Percentiles rank a stretch among this genome's conserved stretches.
phyloP scores from a whole-genome alignment of 2,797 vertebrate species.

The Halcyon chelicuti region DNA sequence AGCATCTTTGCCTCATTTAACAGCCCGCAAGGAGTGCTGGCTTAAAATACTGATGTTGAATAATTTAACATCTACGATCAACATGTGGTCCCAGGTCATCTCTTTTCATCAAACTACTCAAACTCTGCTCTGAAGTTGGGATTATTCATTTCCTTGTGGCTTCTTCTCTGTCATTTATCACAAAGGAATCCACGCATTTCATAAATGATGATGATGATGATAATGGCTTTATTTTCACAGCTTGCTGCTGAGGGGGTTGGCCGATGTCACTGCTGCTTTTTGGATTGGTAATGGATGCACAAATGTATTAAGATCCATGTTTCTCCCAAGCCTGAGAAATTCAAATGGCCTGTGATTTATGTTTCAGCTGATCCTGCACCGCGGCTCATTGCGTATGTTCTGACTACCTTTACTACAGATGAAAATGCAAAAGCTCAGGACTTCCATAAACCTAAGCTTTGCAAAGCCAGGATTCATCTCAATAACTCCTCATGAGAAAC shows the following conservation, averaged over 20 bases:
- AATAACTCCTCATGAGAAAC: not conserved
- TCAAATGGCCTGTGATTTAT: not conserved
- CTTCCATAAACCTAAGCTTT: not conserved
- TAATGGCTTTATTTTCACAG: slow-evolving; percentile 34
- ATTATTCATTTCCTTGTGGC: slow-evolving; percentile 26
- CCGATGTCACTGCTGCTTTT: not conserved
- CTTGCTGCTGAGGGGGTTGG: not conserved
- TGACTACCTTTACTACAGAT: not conserved
- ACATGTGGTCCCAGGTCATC: not conserved
- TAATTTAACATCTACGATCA: not conserved
- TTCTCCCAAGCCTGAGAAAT: not conserved
- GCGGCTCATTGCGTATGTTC: not conserved
- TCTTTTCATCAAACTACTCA: slow-evolving; percentile 35
- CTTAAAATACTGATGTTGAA: not conserved
- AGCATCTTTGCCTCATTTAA: not conserved
- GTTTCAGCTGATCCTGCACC: not conserved
- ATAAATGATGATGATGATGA: slow-evolving; percentile 4
- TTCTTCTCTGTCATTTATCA: slow-evolving; percentile 25
- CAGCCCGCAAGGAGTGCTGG: not conserved
- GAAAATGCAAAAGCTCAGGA: not conserved
- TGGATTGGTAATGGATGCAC: not conserved
- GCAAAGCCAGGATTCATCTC: not conserved
- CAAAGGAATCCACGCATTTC: slow-evolving; percentile 25
- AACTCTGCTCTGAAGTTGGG: not conserved
- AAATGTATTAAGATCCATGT: not conserved